Conservation (phyloP, 1,140 invertebrate genomes). For the Pomacea maculata region DNA sequence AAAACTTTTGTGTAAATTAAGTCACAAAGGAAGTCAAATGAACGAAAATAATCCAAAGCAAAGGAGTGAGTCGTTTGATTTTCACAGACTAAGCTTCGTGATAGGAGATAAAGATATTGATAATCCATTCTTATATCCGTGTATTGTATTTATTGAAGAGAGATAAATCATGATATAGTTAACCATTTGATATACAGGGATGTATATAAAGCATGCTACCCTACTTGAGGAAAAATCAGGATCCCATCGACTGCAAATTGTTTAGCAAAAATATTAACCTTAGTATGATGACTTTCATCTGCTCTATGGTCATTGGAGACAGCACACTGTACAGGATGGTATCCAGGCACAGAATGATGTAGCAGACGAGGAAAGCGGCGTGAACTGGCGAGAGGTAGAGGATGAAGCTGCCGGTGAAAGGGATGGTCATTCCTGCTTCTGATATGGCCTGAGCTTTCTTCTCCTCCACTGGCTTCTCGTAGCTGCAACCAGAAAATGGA, state of each 20-base stretch:
- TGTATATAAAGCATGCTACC: neutral
- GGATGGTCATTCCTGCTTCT: slow-evolving; percentile 8
- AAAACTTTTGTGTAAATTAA: neutral
- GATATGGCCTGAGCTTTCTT: neutral
- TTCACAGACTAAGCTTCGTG: neutral
- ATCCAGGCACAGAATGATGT: slow-evolving; percentile 35
- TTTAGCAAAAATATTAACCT: neutral
- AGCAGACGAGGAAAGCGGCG: slow-evolving; percentile 36
- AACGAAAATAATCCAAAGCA: too few relatives aligned
- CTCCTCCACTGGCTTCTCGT: neutral
- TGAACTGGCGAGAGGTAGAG: slow-evolving; percentile 43
- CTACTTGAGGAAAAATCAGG: neutral
- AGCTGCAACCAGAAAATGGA: slow-evolving; percentile 6
- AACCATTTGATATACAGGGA: neutral
- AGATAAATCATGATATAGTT: neutral
- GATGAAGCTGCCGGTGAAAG: slow-evolving; percentile 33
- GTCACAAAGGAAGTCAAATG: too few relatives aligned
- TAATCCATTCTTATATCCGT: neutral
- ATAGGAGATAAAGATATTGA: neutral
- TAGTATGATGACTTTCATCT: slow-evolving; percentile 31
- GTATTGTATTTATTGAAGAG: neutral
- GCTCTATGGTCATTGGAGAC: slow-evolving; percentile 23
- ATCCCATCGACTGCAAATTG: neutral
- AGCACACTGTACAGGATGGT: slow-evolving; percentile 35
- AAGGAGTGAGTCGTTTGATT: too few relatives aligned